Base-by-base conservation (phyloP, 2,888 invertebrate species). In the Azorinus chamasolen region DNA sequence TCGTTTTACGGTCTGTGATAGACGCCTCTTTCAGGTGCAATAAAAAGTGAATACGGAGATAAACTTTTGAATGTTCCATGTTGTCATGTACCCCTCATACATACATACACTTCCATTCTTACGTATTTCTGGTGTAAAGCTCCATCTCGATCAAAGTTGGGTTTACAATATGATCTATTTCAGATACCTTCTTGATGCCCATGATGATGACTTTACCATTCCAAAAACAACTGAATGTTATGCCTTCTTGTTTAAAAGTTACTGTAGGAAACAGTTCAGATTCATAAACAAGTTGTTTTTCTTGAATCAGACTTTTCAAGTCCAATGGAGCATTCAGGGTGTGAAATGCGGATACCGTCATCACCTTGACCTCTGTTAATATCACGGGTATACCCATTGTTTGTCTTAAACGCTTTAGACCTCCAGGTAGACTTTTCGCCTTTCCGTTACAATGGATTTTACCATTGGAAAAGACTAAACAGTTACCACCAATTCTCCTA, bases 381-480 rank as follows among this genome's bases (percentile, higher is more conserved):
- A 12, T 2, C 0, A 55, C 62, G 2, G 32, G n/a, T 20, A 32
- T 55, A 8, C 62, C 62, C 6, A 62, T 41, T 24, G 24, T n/a
- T 37, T 46, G 51, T 58, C 71, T 12, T 25, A 71, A 43, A 27
- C 64, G n/a, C 32, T 53, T 14, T 14, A 18, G 12, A 12, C 71
- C 71, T 12, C 64, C 58, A n/a, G 32, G 18, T 6, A 48, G 1
- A 45, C 45, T 51, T 8, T 5, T 1, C 2, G 58, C 71, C 37
- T 53, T 58, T 20, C 64, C 71, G 32, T 71, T 71, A 46, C 64
- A 71, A 25, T 71, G 63, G 22, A 71, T 64, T 18, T 37, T 20
- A 32, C 71, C 64, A 25, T 64, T 71, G 37, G 46, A 46, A 37
- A 64, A 71, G 10, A 71, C 58, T 37, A 64, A 46, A 53, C 71